A percentile compares a stretch with the other conserved stretches of the same genome.
Evolutionary conservation across 2,113 vertebrate genomes (phyloP).

Genomic region (Amia ocellicauda): DNA sequence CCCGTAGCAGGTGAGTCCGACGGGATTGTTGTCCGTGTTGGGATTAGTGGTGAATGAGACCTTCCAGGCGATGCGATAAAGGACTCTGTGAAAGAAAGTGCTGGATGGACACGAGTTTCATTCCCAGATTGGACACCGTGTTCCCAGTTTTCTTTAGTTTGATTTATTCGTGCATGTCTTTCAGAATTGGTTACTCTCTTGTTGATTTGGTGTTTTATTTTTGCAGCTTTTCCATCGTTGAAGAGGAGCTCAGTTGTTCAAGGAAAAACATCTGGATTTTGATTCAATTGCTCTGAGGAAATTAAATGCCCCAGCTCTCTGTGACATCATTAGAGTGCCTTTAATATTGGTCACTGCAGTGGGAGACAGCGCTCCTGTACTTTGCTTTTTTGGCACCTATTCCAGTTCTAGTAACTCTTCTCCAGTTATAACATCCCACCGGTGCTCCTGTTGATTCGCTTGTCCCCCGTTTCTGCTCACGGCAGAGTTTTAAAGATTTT

Average conservation of each 20-base stretch:
- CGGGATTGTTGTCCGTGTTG: too few relatives aligned
- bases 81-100: too few relatives aligned
- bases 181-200: too few relatives aligned
- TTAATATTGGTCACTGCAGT: slow-evolving; percentile 54
- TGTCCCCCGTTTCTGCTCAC: slow-evolving; percentile 23
- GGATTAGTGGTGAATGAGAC: too few relatives aligned
- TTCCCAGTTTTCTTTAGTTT: too few relatives aligned
- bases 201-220: slow-evolving; percentile 25
- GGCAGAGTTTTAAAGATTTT: slow-evolving; percentile 31
- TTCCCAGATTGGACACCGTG: too few relatives aligned
- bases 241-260: slow-evolving; percentile 28
- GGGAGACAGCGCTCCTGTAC: slow-evolving; percentile 65
- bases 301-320: slow-evolving; percentile 45
- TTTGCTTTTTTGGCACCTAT: slow-evolving; percentile 28
- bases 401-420: slow-evolving; percentile 23
- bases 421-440: slow-evolving; percentile 18
- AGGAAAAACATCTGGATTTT: slow-evolving; percentile 29
- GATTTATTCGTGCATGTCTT: too few relatives aligned
- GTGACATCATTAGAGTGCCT: slow-evolving; percentile 73
- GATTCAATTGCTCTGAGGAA: slow-evolving; percentile 46
- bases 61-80: too few relatives aligned
- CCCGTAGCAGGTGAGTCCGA: slow-evolving; percentile 57
- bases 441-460: slow-evolving; percentile 19
- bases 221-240: slow-evolving; percentile 40
- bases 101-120: too few relatives aligned